phyloP scores from a whole-genome alignment of 2,888 invertebrate species.

The Drosophila yooni region DNA sequence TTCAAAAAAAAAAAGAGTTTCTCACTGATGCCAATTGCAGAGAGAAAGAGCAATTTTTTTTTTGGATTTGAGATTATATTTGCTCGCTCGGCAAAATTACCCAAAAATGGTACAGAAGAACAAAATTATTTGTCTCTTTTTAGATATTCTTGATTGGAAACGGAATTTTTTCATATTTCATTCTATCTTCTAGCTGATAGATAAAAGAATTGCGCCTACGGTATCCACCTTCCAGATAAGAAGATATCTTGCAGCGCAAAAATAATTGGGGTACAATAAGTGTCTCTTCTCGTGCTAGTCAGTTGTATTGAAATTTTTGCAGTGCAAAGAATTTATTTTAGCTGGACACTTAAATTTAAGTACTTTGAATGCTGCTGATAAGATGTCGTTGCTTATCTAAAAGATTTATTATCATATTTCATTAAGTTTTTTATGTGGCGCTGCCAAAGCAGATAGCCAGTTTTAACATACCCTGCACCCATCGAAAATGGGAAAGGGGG shows the following conservation, averaged over 20 bases:
- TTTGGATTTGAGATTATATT: background rate
- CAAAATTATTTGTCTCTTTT: background rate
- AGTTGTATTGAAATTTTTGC: background rate
- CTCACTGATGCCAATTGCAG: constrained; percentile 6
- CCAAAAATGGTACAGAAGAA: background rate
- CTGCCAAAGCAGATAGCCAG: constrained; percentile 37
- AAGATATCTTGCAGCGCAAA: background rate
- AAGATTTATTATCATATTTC: constrained; percentile 20
- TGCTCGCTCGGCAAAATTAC: background rate
- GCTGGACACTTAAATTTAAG: background rate
- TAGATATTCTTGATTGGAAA: background rate
- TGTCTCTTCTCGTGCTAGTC: background rate
- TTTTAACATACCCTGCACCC: constrained; percentile 7
- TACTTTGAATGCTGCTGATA: constrained; percentile 16
- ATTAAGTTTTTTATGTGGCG: constrained; percentile 39
- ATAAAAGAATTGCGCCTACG: background rate
- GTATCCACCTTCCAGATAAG: background rate
- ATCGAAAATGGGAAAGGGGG: background rate
- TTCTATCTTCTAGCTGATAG: background rate
- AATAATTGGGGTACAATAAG: background rate
- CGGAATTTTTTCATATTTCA: background rate
- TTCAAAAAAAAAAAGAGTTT: constrained; percentile 2
- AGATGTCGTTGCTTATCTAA: constrained; percentile 38
- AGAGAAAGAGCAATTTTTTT: background rate
- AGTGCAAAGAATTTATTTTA: background rate